These are phyloP conservation scores for Heterodera schachtii DNA, from an alignment of 1,140 invertebrate genomes.

Conservation along the genomic window DNA sequence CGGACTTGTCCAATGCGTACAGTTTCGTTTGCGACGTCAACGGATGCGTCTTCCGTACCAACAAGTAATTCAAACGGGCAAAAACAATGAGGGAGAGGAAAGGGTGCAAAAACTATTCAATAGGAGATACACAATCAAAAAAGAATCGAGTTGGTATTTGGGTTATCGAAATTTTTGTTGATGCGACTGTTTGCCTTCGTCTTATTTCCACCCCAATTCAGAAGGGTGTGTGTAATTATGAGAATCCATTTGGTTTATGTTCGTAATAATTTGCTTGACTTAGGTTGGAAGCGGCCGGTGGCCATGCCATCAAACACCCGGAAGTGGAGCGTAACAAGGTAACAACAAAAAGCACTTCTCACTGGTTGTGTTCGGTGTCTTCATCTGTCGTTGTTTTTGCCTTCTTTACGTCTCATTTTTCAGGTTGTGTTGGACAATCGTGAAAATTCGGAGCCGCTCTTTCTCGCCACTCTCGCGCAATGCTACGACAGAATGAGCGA, in stretches of 20 bases:
- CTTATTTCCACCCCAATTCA: too few relatives aligned
- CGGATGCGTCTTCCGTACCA: not conserved
- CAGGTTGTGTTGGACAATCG: not conserved
- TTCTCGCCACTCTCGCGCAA: not conserved
- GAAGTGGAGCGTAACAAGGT: not conserved
- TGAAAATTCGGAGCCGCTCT: slow-evolving; percentile 2
- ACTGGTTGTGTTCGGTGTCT: too few relatives aligned
- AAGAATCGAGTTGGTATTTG: too few relatives aligned
- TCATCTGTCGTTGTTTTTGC: too few relatives aligned
- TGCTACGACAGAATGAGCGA: not conserved
- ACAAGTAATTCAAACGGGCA: not conserved
- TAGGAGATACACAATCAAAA: too few relatives aligned
- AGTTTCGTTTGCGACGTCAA: not conserved
- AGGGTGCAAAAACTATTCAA: too few relatives aligned
- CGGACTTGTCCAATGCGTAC: not conserved
- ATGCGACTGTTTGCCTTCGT: too few relatives aligned
- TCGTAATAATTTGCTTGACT: not conserved
- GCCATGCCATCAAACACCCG: not conserved
- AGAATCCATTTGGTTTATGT: too few relatives aligned
- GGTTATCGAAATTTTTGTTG: too few relatives aligned
- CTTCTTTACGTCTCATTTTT: not conserved
- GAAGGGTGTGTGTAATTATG: too few relatives aligned
- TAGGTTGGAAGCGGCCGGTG: not conserved
- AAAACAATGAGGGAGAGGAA: too few relatives aligned
- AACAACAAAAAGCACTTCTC: not conserved